Percentiles rank a stretch among this genome's conserved stretches.
phyloP scores from a whole-genome alignment of 2,113 vertebrate genomes.

The Apodemus speciosus region DNA sequence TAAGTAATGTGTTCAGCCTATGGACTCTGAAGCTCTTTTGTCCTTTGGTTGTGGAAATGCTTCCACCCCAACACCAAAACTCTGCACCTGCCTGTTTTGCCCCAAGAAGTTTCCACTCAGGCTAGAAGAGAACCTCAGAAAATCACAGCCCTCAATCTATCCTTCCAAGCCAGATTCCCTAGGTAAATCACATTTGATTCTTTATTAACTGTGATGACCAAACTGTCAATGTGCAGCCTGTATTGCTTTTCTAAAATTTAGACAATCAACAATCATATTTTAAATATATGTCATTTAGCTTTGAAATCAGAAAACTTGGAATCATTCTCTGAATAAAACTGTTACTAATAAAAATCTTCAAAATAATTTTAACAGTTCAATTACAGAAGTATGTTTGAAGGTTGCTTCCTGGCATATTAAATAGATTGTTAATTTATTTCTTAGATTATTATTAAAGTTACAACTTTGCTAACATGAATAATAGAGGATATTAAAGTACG shows the following conservation, averaged over 20 bases:
- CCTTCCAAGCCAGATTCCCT: neutral
- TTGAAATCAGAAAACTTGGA: neutral
- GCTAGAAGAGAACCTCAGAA: neutral
- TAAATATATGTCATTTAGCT: neutral
- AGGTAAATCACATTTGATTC: neutral
- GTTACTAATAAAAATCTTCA: neutral
- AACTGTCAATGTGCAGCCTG: neutral
- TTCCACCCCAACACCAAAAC: neutral
- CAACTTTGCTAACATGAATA: neutral
- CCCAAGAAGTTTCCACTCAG: accelerated
- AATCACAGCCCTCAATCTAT: accelerated
- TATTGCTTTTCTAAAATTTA: neutral
- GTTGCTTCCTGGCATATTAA: neutral
- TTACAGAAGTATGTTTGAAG: neutral
- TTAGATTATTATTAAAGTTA: neutral
- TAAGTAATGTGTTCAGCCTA: neutral
- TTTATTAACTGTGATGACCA: neutral
- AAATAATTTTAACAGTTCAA: neutral
- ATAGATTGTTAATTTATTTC: neutral
- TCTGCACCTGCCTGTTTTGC: neutral
- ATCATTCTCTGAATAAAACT: neutral
- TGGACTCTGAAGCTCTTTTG: too few species aligned
- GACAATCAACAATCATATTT: neutral
- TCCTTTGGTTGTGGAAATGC: accelerated
- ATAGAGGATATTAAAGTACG: neutral